Conservation (phyloP, 2,888 invertebrate species). For the Chrysopilus asiliformis region DNA sequence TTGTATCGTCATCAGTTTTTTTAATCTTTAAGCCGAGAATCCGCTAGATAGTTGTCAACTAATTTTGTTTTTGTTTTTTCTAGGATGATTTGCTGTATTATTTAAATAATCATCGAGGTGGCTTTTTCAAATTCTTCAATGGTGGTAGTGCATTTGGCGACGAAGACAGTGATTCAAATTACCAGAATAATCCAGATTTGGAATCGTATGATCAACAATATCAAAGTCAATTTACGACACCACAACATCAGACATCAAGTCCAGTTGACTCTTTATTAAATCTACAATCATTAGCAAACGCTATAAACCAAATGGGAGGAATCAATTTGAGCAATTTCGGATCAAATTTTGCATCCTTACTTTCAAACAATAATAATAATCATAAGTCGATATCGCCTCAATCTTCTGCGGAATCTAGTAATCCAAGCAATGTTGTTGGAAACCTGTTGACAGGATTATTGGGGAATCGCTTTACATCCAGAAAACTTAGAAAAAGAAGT, state of each 20-base stretch:
- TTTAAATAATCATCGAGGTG: conserved; percentile 74
- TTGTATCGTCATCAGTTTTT: too few species aligned
- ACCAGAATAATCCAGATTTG: conserved; percentile 9
- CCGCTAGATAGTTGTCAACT: conserved; percentile 1
- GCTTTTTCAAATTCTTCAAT: conserved; percentile 68
- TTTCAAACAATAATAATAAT: conserved; percentile 7
- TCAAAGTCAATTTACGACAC: conserved; percentile 4
- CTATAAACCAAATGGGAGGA: conserved; percentile 11
- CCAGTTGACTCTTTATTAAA: conserved; percentile 1
- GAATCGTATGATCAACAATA: too few species aligned
- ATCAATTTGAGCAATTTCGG: conserved; percentile 14
- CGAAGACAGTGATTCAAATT: conserved; percentile 6
- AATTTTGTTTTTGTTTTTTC: conserved; percentile 4
- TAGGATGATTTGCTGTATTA: conserved; percentile 60
- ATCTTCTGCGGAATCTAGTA: conserved; percentile 1
- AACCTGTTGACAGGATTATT: conserved; percentile 16
- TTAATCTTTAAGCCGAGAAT: conserved; percentile 1
- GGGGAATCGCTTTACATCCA: conserved; percentile 9
- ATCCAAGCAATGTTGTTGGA: conserved; percentile 10
- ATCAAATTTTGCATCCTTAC: conserved; percentile 13
- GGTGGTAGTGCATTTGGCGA: conserved; percentile 35
- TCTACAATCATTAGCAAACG: conserved; percentile 10
- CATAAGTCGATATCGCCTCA: neutral
- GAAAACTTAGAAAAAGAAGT: conserved; percentile 13
- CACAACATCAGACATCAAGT: conserved; percentile 7